phyloP scores from a whole-genome alignment of 2,113 vertebrate genomes.

The Steatornis caripensis region DNA sequence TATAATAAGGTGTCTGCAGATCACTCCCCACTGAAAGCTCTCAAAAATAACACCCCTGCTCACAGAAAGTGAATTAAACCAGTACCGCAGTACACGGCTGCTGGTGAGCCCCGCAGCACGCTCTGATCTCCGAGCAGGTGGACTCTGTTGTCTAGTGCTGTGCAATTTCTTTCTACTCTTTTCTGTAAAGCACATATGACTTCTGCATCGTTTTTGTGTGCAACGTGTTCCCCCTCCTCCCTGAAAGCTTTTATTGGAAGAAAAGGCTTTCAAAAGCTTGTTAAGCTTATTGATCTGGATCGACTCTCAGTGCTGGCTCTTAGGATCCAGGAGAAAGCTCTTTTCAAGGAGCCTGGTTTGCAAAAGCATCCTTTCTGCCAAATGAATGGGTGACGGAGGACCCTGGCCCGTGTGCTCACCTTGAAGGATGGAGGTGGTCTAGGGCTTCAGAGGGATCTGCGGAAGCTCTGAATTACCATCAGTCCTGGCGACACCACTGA shows the following conservation, averaged over 20 bases:
- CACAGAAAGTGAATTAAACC: background rate
- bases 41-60: constrained; percentile 37
- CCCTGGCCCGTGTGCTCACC: rapidly evolving
- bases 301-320: background rate
- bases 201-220: background rate
- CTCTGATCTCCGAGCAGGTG: background rate
- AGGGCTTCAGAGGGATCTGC: background rate
- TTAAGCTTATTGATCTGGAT: background rate
- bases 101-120: background rate
- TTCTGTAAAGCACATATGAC: background rate
- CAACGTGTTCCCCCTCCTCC: background rate
- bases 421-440: background rate
- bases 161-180: background rate
- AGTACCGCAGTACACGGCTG: background rate
- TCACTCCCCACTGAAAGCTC: constrained; percentile 37
- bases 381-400: background rate
- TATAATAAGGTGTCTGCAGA: constrained; percentile 61
- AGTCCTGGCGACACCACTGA: background rate
- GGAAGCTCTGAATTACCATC: background rate
- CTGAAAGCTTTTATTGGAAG: background rate
- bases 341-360: background rate
- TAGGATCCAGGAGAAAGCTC: background rate
- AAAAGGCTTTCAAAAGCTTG: background rate
- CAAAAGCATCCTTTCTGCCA: background rate
- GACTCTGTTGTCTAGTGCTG: background rate